These are phyloP conservation scores for Thalassoma bifasciatum DNA, from an alignment of 2,113 vertebrate genomes.

Conservation along the genomic window DNA sequence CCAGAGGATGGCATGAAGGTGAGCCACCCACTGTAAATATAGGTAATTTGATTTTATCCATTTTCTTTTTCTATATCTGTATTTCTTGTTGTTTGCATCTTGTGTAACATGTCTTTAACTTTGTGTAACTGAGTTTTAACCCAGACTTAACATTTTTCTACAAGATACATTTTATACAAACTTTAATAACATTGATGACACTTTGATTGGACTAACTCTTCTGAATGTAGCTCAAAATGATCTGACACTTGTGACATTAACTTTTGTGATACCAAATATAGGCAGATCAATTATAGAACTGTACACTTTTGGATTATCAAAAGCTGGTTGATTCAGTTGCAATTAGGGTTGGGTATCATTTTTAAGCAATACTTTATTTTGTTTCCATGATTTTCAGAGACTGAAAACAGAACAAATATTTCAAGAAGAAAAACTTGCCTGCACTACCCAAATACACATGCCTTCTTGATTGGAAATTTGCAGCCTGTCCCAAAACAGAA, in stretches of 20 bases:
- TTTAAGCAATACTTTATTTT: no score
- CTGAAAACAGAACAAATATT: no score
- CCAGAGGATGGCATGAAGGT: conserved; percentile 88
- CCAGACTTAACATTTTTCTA: no score
- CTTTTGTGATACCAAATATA: neutral
- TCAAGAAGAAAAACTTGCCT: no score
- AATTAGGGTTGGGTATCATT: no score
- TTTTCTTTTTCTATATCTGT: conserved; percentile 59
- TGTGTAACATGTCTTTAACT: neutral
- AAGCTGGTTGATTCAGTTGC: neutral
- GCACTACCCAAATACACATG: no score
- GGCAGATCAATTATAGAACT: no score
- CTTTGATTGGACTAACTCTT: neutral
- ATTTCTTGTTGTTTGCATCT: conserved; percentile 11
- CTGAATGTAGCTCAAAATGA: neutral
- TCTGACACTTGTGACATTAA: neutral
- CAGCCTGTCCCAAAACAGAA: no score
- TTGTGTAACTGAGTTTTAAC: neutral
- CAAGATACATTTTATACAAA: neutral
- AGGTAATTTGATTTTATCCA: conserved; percentile 82
- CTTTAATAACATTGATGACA: neutral
- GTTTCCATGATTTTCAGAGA: no score
- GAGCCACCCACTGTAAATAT: conserved; percentile 87
- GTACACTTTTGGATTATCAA: neutral
- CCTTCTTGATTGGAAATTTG: no score